These are phyloP conservation scores for Tiliacea citrago DNA, from an alignment of 2,888 invertebrate genomes.

Conservation along the genomic window DNA sequence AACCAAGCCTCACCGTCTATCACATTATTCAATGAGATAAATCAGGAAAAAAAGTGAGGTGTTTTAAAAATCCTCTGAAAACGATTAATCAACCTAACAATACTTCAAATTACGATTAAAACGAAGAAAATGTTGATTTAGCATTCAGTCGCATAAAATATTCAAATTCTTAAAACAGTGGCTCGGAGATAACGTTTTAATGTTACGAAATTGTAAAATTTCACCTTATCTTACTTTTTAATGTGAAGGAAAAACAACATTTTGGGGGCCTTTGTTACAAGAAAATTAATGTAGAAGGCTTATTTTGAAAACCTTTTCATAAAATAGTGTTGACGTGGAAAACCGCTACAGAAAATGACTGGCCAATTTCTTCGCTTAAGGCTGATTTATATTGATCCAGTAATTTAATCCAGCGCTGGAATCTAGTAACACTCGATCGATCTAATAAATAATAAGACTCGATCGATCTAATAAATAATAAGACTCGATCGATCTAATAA, in stretches of 20 bases:
- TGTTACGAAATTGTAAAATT: conserved; percentile 67
- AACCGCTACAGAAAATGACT: no score
- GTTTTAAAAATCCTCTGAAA: conserved; percentile 2
- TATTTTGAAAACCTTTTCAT: no score
- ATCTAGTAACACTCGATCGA: no score
- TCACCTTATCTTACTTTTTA: conserved; percentile 66
- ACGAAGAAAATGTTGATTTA: conserved; percentile 66
- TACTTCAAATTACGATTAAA: conserved; percentile 53
- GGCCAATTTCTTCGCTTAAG: no score
- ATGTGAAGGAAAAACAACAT: conserved; percentile 69
- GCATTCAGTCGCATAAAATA: conserved; percentile 69
- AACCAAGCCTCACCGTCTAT: neutral
- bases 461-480: no score
- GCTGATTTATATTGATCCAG: no score
- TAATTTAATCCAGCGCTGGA: no score
- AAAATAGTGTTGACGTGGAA: no score
- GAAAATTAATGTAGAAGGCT: no score
- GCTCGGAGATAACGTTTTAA: conserved; percentile 71
- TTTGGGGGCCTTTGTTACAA: conserved; percentile 24
- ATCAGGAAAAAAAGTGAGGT: neutral
- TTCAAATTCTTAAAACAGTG: conserved; percentile 74
- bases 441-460: no score
- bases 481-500: no score
- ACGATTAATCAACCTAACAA: conserved; percentile 36
- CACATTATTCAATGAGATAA: conserved; percentile 8